These are phyloP conservation scores for Progne subis DNA, from an alignment of 2,113 vertebrate genomes.

Conservation along the genomic window DNA sequence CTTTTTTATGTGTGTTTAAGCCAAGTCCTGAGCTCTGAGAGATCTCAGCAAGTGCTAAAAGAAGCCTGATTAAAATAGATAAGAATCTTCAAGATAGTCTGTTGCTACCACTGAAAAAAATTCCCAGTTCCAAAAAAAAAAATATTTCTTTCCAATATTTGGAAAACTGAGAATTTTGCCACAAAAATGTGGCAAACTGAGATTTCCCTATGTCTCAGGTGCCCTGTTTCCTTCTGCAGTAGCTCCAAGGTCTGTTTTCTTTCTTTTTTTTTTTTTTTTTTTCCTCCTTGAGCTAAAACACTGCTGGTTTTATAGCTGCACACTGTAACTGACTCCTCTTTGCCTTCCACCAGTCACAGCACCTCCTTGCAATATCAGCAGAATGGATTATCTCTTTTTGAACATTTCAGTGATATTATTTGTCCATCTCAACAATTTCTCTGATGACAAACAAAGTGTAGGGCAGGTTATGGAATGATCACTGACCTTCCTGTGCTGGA, in stretches of 20 bases:
- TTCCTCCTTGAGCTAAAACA: neutral
- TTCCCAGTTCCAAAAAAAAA: neutral
- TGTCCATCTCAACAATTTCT: neutral
- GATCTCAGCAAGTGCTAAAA: constrained; percentile 26
- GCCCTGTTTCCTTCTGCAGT: neutral
- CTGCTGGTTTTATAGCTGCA: neutral
- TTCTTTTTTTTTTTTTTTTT: neutral
- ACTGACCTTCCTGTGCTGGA: neutral
- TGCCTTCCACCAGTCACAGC: neutral
- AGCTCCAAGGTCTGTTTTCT: neutral
- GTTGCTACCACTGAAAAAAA: neutral
- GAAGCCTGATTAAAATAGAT: constrained; percentile 32
- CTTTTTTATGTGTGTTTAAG: neutral
- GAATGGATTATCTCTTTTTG: neutral
- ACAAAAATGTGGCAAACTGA: neutral
- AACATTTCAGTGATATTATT: neutral
- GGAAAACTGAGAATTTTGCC: too few relatives aligned
- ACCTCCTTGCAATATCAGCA: neutral
- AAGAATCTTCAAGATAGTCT: neutral
- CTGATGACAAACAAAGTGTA: neutral
- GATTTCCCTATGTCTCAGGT: neutral
- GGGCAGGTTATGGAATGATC: neutral
- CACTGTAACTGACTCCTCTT: neutral
- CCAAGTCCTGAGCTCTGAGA: constrained; percentile 8
- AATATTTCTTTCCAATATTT: neutral